phyloP scores from a whole-genome alignment of 2,888 invertebrate genomes.

The Hemaris fuciformis region DNA sequence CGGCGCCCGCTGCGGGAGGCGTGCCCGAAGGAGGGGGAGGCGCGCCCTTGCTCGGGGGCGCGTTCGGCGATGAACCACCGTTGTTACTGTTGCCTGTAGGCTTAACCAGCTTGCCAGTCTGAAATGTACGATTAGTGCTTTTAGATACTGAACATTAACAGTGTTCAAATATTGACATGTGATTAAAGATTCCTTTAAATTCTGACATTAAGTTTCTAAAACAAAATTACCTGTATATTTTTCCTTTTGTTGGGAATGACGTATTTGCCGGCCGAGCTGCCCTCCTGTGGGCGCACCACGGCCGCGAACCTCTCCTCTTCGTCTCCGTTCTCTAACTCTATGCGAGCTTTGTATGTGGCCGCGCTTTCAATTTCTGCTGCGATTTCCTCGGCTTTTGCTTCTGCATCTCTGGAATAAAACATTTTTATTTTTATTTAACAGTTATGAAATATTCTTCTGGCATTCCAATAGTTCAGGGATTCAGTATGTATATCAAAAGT shows the following conservation, averaged over 20 bases:
- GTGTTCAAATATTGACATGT: too few species aligned
- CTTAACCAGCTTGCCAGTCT: constrained; percentile 85
- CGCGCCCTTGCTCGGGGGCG: constrained; percentile 27
- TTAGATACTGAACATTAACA: background rate
- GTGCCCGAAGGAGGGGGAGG: constrained; percentile 32
- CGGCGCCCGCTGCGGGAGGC: constrained; percentile 29
- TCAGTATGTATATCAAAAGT: too few species aligned
- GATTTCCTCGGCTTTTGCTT: constrained; percentile 93
- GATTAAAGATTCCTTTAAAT: too few species aligned
- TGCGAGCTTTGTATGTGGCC: constrained; percentile 89
- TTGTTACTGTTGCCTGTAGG: constrained; percentile 46
- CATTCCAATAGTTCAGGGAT: background rate
- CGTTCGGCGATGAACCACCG: constrained; percentile 29
- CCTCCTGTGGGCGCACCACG: constrained; percentile 85
- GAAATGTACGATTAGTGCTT: constrained; percentile 17
- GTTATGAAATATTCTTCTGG: background rate
- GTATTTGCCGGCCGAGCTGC: constrained; percentile 82
- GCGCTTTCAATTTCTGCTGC: constrained; percentile 96
- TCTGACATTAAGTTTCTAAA: constrained; percentile 4
- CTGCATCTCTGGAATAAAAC: constrained; percentile 82
- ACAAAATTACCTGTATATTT: constrained; percentile 80
- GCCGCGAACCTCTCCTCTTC: constrained; percentile 94
- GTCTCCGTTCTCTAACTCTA: constrained; percentile 95
- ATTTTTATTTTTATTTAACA: too few species aligned
- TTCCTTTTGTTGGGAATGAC: constrained; percentile 91